A percentile compares a stretch with the other conserved stretches of the same genome.
Conservation (phyloP, 2,113 vertebrate species). For the Isichthys henryi region DNA sequence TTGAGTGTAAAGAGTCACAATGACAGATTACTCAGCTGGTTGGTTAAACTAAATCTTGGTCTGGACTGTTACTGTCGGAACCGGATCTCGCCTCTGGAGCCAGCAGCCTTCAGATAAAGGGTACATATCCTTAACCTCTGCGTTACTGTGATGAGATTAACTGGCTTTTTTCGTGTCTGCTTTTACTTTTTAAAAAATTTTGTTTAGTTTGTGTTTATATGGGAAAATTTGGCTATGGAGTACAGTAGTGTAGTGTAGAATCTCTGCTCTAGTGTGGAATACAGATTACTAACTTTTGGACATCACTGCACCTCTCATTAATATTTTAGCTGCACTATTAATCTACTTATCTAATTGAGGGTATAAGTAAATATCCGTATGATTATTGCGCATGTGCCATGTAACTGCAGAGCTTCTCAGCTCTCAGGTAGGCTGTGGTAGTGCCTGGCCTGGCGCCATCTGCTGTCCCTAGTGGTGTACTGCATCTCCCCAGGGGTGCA, state of each 20-base stretch:
- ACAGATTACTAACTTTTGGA: background rate
- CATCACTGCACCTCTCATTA: background rate
- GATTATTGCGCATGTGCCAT: background rate
- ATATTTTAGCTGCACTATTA: background rate
- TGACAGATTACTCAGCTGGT: background rate
- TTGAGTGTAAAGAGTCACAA: background rate
- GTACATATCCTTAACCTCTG: background rate
- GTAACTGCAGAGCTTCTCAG: background rate
- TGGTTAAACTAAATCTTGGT: background rate
- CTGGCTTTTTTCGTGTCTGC: background rate
- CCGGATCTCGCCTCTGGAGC: background rate
- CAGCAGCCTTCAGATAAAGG: background rate
- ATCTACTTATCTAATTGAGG: background rate
- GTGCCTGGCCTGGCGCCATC: background rate
- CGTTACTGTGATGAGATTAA: background rate
- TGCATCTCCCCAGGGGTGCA: conserved; percentile 74
- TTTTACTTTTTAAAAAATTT: background rate
- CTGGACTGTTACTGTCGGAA: background rate
- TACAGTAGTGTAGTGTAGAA: background rate
- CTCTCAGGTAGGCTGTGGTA: background rate
- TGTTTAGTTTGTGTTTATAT: background rate
- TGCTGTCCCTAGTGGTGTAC: background rate
- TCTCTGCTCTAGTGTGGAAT: background rate
- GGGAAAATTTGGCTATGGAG: background rate
- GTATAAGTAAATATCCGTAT: background rate